phyloP scores from a whole-genome alignment of 2,797 vertebrate species.

The Gymnoscopelus microlampas region DNA sequence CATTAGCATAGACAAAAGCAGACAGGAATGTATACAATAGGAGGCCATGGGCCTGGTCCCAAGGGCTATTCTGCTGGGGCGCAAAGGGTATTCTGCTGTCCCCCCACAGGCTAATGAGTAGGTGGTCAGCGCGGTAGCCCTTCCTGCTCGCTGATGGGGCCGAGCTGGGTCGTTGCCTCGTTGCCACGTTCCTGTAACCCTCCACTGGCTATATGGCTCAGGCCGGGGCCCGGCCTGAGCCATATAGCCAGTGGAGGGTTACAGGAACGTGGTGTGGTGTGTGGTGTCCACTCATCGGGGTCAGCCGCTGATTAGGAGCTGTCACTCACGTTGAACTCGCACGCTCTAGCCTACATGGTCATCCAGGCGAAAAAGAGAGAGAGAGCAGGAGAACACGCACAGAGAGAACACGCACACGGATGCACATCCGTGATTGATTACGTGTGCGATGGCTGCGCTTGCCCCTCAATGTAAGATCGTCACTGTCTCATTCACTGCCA shows the following conservation, averaged over 20 bases:
- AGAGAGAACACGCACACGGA: neutral
- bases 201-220: too few relatives aligned
- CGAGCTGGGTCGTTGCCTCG: neutral
- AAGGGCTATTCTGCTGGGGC: constrained; percentile 51
- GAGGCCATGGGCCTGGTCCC: constrained; percentile 63
- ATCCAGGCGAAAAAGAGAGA: constrained; percentile 44
- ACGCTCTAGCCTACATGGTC: constrained; percentile 47
- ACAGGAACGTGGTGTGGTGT: constrained; percentile 64
- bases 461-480: too few relatives aligned
- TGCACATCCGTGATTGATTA: too few relatives aligned
- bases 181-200: too few relatives aligned
- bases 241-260: constrained; percentile 58
- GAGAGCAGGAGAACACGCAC: constrained; percentile 10
- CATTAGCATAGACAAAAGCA: constrained; percentile 72
- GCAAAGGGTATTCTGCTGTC: constrained; percentile 45
- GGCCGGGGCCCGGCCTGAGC: constrained; percentile 55
- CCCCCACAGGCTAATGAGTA: constrained; percentile 46
- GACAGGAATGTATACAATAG: constrained; percentile 78
- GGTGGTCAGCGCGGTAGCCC: constrained; percentile 60
- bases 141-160: constrained; percentile 20
- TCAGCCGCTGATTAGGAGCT: constrained; percentile 46
- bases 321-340: constrained; percentile 41
- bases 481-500: too few relatives aligned
- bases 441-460: too few relatives aligned
- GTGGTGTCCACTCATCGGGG: constrained; percentile 60